Evolutionary conservation across 1,140 invertebrate genomes (phyloP), one percentile per base, ranked within the genome.

Genomic region (Listronotus bonariensis): DNA sequence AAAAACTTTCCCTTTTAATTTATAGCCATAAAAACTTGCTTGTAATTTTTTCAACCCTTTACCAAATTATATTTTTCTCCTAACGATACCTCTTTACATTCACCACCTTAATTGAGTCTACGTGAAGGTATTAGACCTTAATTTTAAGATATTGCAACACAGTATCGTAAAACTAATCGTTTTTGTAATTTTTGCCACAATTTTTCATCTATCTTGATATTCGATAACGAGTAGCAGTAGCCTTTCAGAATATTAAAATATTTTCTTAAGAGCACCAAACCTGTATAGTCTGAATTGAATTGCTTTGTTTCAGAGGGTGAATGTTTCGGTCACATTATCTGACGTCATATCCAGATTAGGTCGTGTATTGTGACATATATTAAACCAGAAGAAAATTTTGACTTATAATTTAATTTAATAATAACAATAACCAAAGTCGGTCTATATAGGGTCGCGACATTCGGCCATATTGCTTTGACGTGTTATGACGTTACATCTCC

Each of bases 151-250:
- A 65, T 65, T 36, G 63, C 55, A 54, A 18, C 61, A 64, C 52
- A 57, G 41, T 55, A 65, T 53, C 63, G 63, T 65, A 65, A 65
- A 65, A 65, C 63, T 65, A 65, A 65, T 65, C 56, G 57, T 66
- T 66, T 66, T 66, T 66, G 54, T 53, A 66, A 66, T 66, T 66
- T 66, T 66, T 66, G 64, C 57, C 48, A 14, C 54, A 34, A 57
- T 66, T 66, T 66, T 66, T 66, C 64, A 66, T 66, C 64, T 60
- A 66, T 66, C 64, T 54, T 60, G 56, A 60, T 65, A 57, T 65
- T 57, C 64, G 55, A 66, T 66, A 66, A 66, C 57, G 64, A 42
- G 38, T 36, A 4, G 11, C 41, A 17, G 48, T 34, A 10, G 18
- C 49, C 45, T 55, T 51, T 14, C 20, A 26, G 64, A 66, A 66